Evolutionary conservation across 2,888 invertebrate species (phyloP).

Genomic region (Homarus gammarus): DNA sequence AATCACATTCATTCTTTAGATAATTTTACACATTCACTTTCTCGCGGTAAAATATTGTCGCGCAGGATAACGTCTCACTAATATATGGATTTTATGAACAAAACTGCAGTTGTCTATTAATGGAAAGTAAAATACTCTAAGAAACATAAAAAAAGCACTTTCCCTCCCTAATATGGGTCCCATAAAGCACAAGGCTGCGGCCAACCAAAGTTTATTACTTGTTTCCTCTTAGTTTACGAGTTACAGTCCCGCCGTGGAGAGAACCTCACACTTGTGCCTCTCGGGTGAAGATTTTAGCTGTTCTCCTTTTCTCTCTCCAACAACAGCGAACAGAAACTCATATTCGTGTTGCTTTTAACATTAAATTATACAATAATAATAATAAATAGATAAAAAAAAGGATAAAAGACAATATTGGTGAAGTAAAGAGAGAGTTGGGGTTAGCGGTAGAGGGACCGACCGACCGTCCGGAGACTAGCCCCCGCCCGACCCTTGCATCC

Average conservation of each 20-base stretch:
- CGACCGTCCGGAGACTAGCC: constrained; percentile 1
- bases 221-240: neutral
- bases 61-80: no score
- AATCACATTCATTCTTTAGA: no score
- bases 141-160: neutral
- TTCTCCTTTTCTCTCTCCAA: no score
- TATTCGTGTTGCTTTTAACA: no score
- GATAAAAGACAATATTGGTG: neutral
- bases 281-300: no score
- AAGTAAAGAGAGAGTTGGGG: neutral
- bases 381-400: neutral
- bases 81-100: no score
- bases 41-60: no score
- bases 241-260: neutral
- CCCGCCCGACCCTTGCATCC: constrained; percentile 39
- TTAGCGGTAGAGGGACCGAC: neutral
- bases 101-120: no score
- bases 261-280: no score
- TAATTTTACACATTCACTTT: no score
- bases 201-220: neutral
- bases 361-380: no score
- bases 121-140: neutral
- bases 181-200: neutral
- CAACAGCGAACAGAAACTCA: no score
- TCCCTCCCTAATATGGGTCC: neutral